Percentiles rank a stretch among this genome's conserved stretches.
These are phyloP conservation scores for Alentia gelatinosa DNA, from an alignment of 2,888 invertebrate species.

Conservation along the genomic window DNA sequence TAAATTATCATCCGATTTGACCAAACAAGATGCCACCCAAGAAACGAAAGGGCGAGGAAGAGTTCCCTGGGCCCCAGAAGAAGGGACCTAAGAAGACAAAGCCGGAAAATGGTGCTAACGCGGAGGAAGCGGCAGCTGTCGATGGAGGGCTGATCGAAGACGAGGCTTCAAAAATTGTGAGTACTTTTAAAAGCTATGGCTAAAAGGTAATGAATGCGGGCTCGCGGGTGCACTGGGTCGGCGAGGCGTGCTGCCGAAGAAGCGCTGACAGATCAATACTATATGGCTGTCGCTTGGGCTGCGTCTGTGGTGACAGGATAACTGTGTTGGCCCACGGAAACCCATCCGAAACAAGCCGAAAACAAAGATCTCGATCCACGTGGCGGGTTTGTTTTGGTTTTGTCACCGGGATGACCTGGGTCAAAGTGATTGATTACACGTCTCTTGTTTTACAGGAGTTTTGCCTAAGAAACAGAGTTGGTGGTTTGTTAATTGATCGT, in stretches of 20 bases:
- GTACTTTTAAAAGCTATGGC: constrained; percentile 37
- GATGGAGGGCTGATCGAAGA: constrained; percentile 54
- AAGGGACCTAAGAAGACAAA: constrained; percentile 69
- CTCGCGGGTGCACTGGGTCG: not conserved
- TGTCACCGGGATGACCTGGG: constrained; percentile 1
- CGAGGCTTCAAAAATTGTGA: constrained; percentile 49
- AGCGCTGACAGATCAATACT: constrained; percentile 28
- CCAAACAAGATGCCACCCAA: constrained; percentile 71
- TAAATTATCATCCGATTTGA: not conserved
- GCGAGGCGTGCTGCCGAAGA: not conserved
- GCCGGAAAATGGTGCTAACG: constrained; percentile 67
- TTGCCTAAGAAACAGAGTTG: too few species aligned
- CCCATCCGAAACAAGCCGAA: not conserved
- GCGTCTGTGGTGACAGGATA: not conserved
- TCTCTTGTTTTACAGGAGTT: not conserved
- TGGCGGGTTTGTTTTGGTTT: constrained; percentile 41
- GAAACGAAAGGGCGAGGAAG: constrained; percentile 70
- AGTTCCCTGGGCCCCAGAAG: not conserved
- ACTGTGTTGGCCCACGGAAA: not conserved
- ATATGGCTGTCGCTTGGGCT: not conserved
- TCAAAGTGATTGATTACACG: constrained; percentile 6
- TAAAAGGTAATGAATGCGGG: constrained; percentile 42
- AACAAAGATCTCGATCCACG: constrained; percentile 5
- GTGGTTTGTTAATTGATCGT: too few species aligned
- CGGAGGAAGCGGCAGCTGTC: constrained; percentile 63